A percentile compares a stretch with the other conserved stretches of the same genome.
phyloP scores from a whole-genome alignment of 35 echinoderm and acorn worm species.

The Patiria miniata region DNA sequence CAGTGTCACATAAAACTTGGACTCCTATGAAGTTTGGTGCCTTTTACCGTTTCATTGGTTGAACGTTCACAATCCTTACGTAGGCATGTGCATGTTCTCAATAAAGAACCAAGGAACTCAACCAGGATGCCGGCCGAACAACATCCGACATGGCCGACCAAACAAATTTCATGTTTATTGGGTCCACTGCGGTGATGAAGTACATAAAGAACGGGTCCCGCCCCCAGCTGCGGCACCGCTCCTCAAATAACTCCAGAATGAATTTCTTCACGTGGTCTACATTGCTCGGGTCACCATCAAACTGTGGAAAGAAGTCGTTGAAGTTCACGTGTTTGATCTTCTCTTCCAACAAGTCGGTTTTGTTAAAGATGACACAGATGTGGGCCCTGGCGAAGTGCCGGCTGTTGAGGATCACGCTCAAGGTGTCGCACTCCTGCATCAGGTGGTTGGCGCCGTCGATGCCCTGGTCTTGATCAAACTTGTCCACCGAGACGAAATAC shows the following conservation, averaged over 20 bases:
- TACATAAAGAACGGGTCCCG: constrained; percentile 81
- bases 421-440: constrained; percentile 83
- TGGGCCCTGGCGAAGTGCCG: constrained; percentile 71
- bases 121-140: constrained; percentile 45
- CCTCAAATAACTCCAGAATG: constrained; percentile 88
- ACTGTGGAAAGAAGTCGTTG: constrained; percentile 80
- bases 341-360: constrained; percentile 83
- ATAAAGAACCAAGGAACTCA: too few relatives aligned
- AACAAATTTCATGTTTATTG: constrained; percentile 83
- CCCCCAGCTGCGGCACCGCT: constrained; percentile 40
- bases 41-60: too few relatives aligned
- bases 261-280: constrained; percentile 72
- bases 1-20: too few relatives aligned
- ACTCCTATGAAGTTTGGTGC: too few relatives aligned
- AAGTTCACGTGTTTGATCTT: constrained; percentile 79
- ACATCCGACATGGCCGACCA: constrained; percentile 74
- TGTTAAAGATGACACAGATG: constrained; percentile 84
- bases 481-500: constrained; percentile 78
- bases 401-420: constrained; percentile 87
- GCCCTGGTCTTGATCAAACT: constrained; percentile 92
- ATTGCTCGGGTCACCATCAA: constrained; percentile 63
- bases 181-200: constrained; percentile 84
- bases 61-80: too few relatives aligned
- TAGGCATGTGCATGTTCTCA: too few relatives aligned
- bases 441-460: constrained; percentile 88